Evolutionary conservation across 2,888 invertebrate genomes (phyloP).

Genomic region (Lycaena phlaeas): DNA sequence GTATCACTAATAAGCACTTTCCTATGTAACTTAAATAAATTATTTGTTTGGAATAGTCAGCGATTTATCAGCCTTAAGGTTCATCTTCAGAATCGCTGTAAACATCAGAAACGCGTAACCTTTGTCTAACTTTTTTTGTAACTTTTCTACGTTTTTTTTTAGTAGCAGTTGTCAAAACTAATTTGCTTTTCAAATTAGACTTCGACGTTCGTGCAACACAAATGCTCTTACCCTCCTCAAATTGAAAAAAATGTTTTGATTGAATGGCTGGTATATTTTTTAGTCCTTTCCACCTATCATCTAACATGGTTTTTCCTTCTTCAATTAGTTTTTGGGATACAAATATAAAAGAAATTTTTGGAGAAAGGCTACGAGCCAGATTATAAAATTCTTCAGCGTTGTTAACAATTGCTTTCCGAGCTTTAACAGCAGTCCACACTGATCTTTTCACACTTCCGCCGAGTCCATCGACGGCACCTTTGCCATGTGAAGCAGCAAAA

Average conservation of each 20-base stretch:
- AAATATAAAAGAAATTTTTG: background rate
- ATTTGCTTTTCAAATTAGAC: conserved; percentile 1
- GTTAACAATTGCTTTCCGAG: conserved; percentile 3
- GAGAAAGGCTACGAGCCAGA: background rate
- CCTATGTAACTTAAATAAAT: background rate
- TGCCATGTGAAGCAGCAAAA: conserved; percentile 3
- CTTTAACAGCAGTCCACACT: background rate
- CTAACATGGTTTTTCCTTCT: no score
- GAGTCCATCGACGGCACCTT: conserved; percentile 3
- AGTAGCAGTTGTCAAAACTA: background rate
- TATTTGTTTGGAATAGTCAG: background rate
- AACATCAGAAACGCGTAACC: background rate
- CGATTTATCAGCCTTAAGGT: conserved; percentile 3
- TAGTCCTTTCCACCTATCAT: background rate
- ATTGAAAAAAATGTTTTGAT: background rate
- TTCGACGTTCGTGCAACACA: background rate
- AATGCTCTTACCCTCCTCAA: no score
- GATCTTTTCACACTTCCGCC: conserved; percentile 2
- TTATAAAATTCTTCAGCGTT: conserved; percentile 1
- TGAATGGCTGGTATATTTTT: conserved; percentile 4
- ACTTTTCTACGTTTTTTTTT: background rate
- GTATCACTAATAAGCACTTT: no score
- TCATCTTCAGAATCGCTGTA: background rate
- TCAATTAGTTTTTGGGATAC: no score
- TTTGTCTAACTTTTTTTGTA: background rate